Percentiles rank a stretch among this genome's conserved stretches.
phyloP scores from a whole-genome alignment of 1,140 invertebrate genomes.

The Steinernema feltiae region DNA sequence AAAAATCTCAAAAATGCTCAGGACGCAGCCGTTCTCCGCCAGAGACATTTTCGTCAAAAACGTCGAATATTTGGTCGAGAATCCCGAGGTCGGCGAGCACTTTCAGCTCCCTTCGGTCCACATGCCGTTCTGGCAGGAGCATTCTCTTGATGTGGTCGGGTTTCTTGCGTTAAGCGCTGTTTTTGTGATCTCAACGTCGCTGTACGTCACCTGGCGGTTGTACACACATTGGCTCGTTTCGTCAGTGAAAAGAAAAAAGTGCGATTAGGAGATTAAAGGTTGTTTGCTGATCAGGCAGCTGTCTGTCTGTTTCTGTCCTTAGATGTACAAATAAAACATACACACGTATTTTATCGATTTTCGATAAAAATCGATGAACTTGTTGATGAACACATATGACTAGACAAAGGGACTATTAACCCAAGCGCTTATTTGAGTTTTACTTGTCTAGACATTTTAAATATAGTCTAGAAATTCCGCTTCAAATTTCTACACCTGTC shows the following conservation, averaged over 20 bases:
- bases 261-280: too few relatives aligned
- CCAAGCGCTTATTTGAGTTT: too few relatives aligned
- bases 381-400: too few relatives aligned
- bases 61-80: background rate
- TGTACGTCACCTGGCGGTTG: background rate
- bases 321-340: too few relatives aligned
- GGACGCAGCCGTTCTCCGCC: background rate
- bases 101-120: background rate
- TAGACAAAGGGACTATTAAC: too few relatives aligned
- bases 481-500: too few relatives aligned
- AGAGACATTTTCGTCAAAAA: background rate
- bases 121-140: conserved; percentile 7
- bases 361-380: too few relatives aligned
- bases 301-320: too few relatives aligned
- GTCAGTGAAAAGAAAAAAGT: background rate
- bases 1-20: background rate
- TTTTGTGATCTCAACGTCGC: background rate
- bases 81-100: background rate
- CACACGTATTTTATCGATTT: too few relatives aligned
- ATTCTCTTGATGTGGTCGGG: background rate
- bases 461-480: too few relatives aligned
- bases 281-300: too few relatives aligned
- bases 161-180: background rate
- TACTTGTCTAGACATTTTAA: too few relatives aligned
- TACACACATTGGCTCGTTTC: background rate